phyloP scores from a whole-genome alignment of 2,888 invertebrate genomes.

The Phalera bucephala region DNA sequence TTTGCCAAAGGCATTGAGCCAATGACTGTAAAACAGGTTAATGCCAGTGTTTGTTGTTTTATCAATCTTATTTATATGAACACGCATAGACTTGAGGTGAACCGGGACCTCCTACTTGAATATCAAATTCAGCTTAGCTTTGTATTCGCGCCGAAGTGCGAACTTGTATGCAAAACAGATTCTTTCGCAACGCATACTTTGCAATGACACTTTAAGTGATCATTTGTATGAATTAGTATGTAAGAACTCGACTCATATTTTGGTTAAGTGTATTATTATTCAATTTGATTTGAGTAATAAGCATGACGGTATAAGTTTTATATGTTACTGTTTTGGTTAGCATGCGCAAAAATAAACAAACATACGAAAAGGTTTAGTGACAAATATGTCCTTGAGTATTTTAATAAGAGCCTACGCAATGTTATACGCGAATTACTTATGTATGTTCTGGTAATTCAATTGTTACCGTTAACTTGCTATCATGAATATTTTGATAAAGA shows the following conservation, averaged over 20 bases:
- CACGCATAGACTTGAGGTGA: slow-evolving; percentile 43
- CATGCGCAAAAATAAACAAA: too few species aligned
- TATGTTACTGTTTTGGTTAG: too few species aligned
- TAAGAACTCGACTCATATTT: too few species aligned
- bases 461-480: too few species aligned
- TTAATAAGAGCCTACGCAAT: too few species aligned
- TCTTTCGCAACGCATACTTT: slow-evolving; percentile 60
- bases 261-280: too few species aligned
- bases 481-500: too few species aligned
- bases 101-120: slow-evolving; percentile 59
- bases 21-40: slow-evolving; percentile 14
- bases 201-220: slow-evolving; percentile 37
- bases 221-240: slow-evolving; percentile 24
- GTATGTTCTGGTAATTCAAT: too few species aligned
- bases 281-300: too few species aligned
- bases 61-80: slow-evolving; percentile 36
- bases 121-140: slow-evolving; percentile 51
- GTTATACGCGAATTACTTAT: too few species aligned
- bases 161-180: slow-evolving; percentile 58
- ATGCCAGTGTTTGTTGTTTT: slow-evolving; percentile 26
- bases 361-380: not conserved
- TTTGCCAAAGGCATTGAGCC: slow-evolving; percentile 4
- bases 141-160: slow-evolving; percentile 45
- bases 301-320: too few species aligned
- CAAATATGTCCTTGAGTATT: not conserved